These are phyloP conservation scores for Alviniconcha strummeri DNA, from an alignment of 2,888 invertebrate genomes.

Conservation along the genomic window DNA sequence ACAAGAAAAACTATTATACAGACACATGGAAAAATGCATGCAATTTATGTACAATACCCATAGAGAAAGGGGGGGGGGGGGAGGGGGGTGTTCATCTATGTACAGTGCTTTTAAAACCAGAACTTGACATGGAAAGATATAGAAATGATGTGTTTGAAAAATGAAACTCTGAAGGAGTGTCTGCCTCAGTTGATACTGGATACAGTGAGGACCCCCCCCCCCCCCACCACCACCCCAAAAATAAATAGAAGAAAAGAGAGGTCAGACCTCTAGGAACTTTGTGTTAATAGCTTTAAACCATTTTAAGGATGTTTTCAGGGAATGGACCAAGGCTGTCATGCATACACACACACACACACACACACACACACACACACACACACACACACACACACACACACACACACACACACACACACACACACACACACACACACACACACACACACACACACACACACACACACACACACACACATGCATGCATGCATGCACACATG, in stretches of 20 bases:
- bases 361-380: constrained; percentile 19
- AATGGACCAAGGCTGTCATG: background rate
- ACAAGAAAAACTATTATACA: background rate
- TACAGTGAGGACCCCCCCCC: too few species aligned
- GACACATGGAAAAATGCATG: background rate
- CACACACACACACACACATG: constrained; percentile 16
- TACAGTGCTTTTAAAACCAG: too few species aligned
- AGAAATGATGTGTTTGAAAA: too few species aligned
- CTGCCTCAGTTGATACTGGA: too few species aligned
- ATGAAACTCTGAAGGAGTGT: too few species aligned
- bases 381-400: constrained; percentile 18
- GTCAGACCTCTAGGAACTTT: too few species aligned
- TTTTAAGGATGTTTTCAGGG: background rate
- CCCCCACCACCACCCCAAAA: too few species aligned
- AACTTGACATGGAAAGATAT: too few species aligned
- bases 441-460: constrained; percentile 16
- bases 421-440: constrained; percentile 19
- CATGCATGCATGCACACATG: constrained; percentile 23
- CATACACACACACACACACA: constrained; percentile 19
- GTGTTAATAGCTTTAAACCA: too few species aligned
- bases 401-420: constrained; percentile 19
- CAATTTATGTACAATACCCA: background rate
- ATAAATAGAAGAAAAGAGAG: too few species aligned
- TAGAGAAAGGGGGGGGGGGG: too few species aligned
- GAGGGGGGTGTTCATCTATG: too few species aligned